Percentiles rank a stretch among this genome's conserved stretches.
phyloP scores from a whole-genome alignment of 2,113 vertebrate species.

The Python bivittatus region DNA sequence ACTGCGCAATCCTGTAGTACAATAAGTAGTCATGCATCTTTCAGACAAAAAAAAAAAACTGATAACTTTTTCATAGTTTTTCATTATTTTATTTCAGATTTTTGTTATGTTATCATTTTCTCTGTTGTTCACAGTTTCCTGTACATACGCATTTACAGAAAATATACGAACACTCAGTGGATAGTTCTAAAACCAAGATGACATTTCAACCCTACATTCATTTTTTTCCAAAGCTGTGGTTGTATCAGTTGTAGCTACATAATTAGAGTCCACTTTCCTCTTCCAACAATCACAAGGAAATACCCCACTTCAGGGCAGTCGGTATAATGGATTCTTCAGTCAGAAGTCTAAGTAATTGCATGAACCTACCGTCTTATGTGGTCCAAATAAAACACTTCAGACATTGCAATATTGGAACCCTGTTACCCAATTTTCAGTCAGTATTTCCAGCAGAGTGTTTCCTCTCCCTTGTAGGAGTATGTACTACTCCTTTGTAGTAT shows the following conservation, averaged over 20 bases:
- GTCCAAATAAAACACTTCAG: not conserved
- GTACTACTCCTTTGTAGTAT: not conserved
- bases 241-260: not conserved
- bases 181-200: conserved; percentile 12
- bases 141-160: conserved; percentile 52
- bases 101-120: conserved; percentile 51
- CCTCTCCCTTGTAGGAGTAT: not conserved
- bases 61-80: conserved; percentile 74
- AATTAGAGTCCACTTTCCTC: not conserved
- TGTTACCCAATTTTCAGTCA: not conserved
- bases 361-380: not conserved
- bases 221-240: not conserved
- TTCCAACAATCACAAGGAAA: not conserved
- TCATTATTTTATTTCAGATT: conserved; percentile 65
- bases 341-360: not conserved
- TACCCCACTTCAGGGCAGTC: not conserved
- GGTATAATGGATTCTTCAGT: not conserved
- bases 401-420: not conserved
- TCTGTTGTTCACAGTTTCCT: conserved; percentile 62
- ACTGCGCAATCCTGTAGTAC: not conserved
- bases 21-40: not conserved
- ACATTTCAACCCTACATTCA: not conserved
- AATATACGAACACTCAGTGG: conserved; percentile 14
- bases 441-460: not conserved
- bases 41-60: conserved; percentile 40